Percentiles rank a stretch among this genome's conserved stretches.
Conservation (phyloP, 2,797 vertebrate genomes). For the Ispidina picta region DNA sequence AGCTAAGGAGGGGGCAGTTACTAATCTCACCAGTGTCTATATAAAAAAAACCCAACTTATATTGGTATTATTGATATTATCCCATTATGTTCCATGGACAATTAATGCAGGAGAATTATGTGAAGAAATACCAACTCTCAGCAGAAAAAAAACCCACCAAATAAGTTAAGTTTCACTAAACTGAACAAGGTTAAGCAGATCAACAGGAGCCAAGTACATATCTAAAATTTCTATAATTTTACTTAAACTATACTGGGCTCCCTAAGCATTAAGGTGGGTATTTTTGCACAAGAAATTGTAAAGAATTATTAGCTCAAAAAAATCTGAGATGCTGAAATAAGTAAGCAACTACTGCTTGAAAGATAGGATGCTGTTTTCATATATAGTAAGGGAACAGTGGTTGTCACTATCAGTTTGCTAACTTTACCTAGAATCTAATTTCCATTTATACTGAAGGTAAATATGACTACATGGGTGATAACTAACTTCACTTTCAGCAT, state of each 20-base stretch:
- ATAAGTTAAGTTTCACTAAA: neutral
- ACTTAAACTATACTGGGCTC: neutral
- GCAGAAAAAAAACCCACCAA: neutral
- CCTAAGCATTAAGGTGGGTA: neutral
- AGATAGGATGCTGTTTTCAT: neutral
- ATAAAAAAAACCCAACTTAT: neutral
- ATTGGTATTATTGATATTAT: neutral
- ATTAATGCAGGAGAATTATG: neutral
- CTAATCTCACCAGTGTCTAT: neutral
- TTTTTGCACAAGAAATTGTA: neutral
- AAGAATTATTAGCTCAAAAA: neutral
- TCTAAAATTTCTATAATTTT: neutral
- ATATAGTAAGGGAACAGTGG: neutral
- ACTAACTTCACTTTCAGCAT: neutral
- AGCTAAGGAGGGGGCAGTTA: neutral
- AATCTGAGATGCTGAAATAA: neutral
- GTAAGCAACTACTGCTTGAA: neutral
- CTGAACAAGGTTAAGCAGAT: neutral
- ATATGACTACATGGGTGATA: accelerated
- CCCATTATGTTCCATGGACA: neutral
- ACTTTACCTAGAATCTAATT: neutral
- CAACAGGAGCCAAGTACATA: neutral
- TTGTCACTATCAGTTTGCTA: neutral
- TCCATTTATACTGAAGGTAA: neutral
- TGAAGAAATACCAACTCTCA: neutral